Conservation (phyloP, 2,888 invertebrate species). For the Linnaemya tessellans region DNA sequence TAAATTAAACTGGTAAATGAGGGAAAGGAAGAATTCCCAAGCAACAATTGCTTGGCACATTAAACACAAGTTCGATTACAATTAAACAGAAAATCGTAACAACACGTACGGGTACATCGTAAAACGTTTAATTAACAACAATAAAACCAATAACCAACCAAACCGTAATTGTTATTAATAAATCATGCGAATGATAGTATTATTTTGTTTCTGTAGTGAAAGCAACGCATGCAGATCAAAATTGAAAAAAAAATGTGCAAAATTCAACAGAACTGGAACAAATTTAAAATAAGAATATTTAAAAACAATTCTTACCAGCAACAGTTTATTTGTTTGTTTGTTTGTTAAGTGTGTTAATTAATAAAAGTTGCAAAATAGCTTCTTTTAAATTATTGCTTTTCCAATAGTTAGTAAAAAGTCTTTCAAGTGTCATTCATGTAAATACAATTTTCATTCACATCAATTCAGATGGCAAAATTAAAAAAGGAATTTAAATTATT, state of each 20-base stretch:
- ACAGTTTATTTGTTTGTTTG: conserved; percentile 1
- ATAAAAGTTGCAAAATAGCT: conserved; percentile 1
- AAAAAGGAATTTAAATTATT: not conserved
- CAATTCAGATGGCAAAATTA: conserved; percentile 25
- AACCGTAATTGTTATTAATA: too few species aligned
- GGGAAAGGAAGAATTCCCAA: too few species aligned
- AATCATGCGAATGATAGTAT: too few species aligned
- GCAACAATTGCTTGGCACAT: too few species aligned
- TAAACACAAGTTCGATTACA: too few species aligned
- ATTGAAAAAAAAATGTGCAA: not conserved
- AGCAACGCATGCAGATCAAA: too few species aligned
- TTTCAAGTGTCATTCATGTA: conserved; percentile 20
- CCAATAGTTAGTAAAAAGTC: conserved; percentile 36
- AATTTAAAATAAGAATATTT: conserved; percentile 20
- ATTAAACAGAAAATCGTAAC: too few species aligned
- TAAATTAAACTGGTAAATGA: too few species aligned
- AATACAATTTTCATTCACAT: conserved; percentile 39
- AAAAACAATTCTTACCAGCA: conserved; percentile 47
- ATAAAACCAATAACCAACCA: too few species aligned
- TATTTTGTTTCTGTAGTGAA: too few species aligned
- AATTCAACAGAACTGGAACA: not conserved
- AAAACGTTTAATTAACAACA: too few species aligned
- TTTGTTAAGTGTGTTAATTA: conserved; percentile 22
- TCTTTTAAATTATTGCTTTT: conserved; percentile 6
- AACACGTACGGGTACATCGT: too few species aligned